Percentiles rank a stretch among this genome's conserved stretches.
Evolutionary conservation across 2,888 invertebrate genomes (phyloP).

Genomic region (Lepas anatifera): DNA sequence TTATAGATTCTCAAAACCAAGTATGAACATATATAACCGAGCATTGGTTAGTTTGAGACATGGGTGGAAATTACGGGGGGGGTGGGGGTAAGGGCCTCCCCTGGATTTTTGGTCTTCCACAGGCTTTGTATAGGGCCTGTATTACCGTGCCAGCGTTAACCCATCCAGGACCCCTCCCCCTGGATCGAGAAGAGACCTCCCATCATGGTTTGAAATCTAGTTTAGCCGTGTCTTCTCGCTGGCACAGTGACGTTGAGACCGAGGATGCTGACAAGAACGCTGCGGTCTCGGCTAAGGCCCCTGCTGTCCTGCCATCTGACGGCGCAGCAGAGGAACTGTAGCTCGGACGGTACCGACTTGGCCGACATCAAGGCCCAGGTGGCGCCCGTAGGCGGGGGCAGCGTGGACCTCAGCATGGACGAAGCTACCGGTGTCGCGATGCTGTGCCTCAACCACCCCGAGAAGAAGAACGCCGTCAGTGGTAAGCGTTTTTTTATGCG

Average conservation of each 20-base stretch:
- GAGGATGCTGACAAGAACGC: neutral
- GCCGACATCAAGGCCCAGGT: neutral
- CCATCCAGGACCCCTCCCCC: no score
- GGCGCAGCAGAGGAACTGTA: neutral
- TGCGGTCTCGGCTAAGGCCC: neutral
- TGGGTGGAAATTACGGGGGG: no score
- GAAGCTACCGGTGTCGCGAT: constrained; percentile 37
- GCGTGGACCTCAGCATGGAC: constrained; percentile 32
- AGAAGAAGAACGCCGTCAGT: constrained; percentile 38
- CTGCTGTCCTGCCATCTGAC: neutral
- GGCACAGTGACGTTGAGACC: neutral
- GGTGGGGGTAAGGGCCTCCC: no score
- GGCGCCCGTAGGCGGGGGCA: constrained; percentile 27
- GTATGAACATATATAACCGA: no score
- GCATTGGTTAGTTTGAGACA: no score
- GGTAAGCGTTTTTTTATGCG: constrained; percentile 32
- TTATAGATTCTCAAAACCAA: no score
- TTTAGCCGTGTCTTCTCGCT: neutral
- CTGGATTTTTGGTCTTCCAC: no score
- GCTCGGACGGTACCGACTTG: neutral
- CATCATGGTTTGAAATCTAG: no score
- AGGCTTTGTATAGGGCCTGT: no score
- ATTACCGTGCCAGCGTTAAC: no score
- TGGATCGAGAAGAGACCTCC: no score
- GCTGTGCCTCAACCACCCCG: constrained; percentile 35